Conservation (phyloP, 2,888 invertebrate genomes). For the Volucella inflata region DNA sequence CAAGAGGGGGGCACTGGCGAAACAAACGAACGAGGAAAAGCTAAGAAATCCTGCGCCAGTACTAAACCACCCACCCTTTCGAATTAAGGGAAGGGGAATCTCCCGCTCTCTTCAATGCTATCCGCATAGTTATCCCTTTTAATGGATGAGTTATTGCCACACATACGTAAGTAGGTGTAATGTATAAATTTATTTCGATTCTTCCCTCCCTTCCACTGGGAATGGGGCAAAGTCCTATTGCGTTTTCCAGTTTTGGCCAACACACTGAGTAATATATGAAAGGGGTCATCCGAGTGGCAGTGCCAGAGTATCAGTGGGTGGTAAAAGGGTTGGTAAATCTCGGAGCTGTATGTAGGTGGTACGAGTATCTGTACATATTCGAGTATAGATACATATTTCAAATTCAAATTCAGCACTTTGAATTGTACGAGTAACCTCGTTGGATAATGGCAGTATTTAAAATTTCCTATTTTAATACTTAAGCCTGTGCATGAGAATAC, state of each 20-base stretch:
- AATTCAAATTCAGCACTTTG: conserved; percentile 54
- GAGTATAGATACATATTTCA: conserved; percentile 31
- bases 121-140: conserved; percentile 76
- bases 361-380: too few relatives aligned
- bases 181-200: conserved; percentile 75
- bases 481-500: conserved; percentile 17
- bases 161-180: conserved; percentile 76
- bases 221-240: conserved; percentile 45
- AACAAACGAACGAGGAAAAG: conserved; percentile 10
- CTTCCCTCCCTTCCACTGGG: conserved; percentile 45
- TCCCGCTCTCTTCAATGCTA: conserved; percentile 72
- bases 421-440: conserved; percentile 29
- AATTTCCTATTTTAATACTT: conserved; percentile 40
- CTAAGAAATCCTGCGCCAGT: conserved; percentile 53
- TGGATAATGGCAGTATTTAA: conserved; percentile 52
- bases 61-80: not conserved
- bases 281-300: conserved; percentile 70
- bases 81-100: conserved; percentile 10
- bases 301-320: conserved; percentile 21
- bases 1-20: not conserved
- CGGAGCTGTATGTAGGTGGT: too few relatives aligned
- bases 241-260: conserved; percentile 24
- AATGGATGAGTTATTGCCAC: conserved; percentile 75
- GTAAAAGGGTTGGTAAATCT: too few relatives aligned
- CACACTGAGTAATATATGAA: conserved; percentile 59